Conservation (phyloP, 2,888 invertebrate genomes). For the Scaptomyza flava region DNA sequence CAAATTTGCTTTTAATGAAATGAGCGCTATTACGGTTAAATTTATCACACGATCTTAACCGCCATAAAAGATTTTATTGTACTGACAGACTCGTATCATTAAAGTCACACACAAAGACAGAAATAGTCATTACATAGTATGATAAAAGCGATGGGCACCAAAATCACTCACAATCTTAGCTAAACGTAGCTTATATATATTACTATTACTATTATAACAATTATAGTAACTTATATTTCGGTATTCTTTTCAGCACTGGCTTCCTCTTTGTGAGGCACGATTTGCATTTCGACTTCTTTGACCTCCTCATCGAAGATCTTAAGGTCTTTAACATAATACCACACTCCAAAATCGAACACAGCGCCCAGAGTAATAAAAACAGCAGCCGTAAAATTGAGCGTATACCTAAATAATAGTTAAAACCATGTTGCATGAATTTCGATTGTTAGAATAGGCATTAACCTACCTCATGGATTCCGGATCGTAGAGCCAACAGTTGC, state of each 20-base stretch:
- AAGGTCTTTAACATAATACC: conserved; percentile 89
- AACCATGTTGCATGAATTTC: not conserved
- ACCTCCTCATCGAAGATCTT: conserved; percentile 89
- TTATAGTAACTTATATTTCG: conserved; percentile 76
- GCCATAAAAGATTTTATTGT: conserved; percentile 45
- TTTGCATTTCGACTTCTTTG: conserved; percentile 82
- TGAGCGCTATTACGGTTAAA: conserved; percentile 41
- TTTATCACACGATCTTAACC: conserved; percentile 55
- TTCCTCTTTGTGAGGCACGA: conserved; percentile 82
- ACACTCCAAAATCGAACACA: conserved; percentile 88
- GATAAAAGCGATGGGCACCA: conserved; percentile 52
- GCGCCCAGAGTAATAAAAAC: conserved; percentile 88
- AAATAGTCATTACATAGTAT: conserved; percentile 26
- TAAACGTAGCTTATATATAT: conserved; percentile 43
- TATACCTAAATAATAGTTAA: conserved; percentile 84
- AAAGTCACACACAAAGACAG: conserved; percentile 24
- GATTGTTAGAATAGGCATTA: not conserved
- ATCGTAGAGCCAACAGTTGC: conserved; percentile 91
- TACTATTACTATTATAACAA: conserved; percentile 2
- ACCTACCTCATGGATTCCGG: conserved; percentile 86
- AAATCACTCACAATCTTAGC: conserved; percentile 55
- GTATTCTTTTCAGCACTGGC: conserved; percentile 80
- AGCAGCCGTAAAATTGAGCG: conserved; percentile 88
- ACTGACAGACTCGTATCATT: conserved; percentile 22
- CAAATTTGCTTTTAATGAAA: conserved; percentile 12